A percentile compares a stretch with the other conserved stretches of the same genome.
Evolutionary conservation across 2,113 vertebrate genomes (phyloP).

Genomic region (Tichodroma muraria): DNA sequence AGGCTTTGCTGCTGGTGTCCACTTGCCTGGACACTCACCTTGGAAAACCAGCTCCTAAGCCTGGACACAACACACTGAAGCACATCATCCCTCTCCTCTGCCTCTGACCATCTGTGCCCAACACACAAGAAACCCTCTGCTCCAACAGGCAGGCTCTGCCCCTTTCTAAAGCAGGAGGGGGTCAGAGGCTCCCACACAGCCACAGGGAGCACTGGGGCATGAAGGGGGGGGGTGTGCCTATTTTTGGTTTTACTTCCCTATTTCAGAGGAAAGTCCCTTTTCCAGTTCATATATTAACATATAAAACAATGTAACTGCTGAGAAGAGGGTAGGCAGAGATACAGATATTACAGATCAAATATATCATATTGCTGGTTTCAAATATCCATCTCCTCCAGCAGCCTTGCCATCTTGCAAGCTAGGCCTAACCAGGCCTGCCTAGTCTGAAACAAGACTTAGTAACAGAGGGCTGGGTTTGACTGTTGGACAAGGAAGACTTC

Average conservation of each 20-base stretch:
- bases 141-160: not conserved
- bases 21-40: not conserved
- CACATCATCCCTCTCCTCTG: not conserved
- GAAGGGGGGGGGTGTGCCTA: rapidly evolving
- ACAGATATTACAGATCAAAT: not conserved
- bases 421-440: not conserved
- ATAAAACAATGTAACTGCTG: not conserved
- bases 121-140: not conserved
- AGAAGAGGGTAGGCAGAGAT: not conserved
- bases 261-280: not conserved
- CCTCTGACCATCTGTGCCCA: not conserved
- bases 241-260: not conserved
- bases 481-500: not conserved
- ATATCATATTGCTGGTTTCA: not conserved
- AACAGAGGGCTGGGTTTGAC: not conserved
- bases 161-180: not conserved
- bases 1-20: not conserved
- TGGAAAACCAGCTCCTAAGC: not conserved
- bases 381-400: not conserved
- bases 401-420: not conserved
- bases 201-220: not conserved
- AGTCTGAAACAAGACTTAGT: not conserved
- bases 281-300: not conserved
- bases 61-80: rapidly evolving
- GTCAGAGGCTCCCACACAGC: not conserved